phyloP scores from a whole-genome alignment of 1,140 invertebrate genomes.

The Cepaea nemoralis region DNA sequence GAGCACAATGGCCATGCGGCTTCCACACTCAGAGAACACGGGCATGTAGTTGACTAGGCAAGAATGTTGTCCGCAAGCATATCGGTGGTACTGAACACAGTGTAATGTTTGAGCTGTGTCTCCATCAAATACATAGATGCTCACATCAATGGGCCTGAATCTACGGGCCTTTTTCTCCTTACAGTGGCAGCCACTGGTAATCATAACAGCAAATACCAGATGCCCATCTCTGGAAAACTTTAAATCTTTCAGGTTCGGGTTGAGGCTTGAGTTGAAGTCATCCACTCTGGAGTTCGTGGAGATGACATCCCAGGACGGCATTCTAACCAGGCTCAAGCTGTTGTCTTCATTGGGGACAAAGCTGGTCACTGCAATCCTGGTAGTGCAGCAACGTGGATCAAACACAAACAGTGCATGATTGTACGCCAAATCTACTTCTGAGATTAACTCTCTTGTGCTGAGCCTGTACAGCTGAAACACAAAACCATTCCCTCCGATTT shows the following conservation, averaged over 20 bases:
- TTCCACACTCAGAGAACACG: slow-evolving; percentile 68
- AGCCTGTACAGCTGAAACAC: slow-evolving; percentile 67
- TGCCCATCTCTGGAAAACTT: slow-evolving; percentile 68
- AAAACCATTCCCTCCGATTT: slow-evolving; percentile 52
- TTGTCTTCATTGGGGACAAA: slow-evolving; percentile 65
- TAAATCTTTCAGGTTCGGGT: slow-evolving; percentile 66
- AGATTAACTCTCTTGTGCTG: slow-evolving; percentile 58
- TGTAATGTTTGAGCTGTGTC: slow-evolving; percentile 68
- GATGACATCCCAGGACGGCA: slow-evolving; percentile 62
- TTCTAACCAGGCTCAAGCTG: slow-evolving; percentile 64
- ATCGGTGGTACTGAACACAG: slow-evolving; percentile 70
- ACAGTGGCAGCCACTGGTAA: slow-evolving; percentile 66
- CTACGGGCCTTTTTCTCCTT: slow-evolving; percentile 64
- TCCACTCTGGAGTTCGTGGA: slow-evolving; percentile 63
- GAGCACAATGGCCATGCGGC: slow-evolving; percentile 69
- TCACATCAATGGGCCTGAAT: slow-evolving; percentile 64
- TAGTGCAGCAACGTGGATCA: slow-evolving; percentile 67
- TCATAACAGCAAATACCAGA: slow-evolving; percentile 67
- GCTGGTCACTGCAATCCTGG: slow-evolving; percentile 69
- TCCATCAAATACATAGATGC: slow-evolving; percentile 69
- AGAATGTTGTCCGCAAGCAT: slow-evolving; percentile 66
- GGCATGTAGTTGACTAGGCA: slow-evolving; percentile 70
- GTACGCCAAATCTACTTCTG: slow-evolving; percentile 60
- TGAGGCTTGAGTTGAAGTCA: slow-evolving; percentile 61
- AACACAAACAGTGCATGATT: slow-evolving; percentile 67